Percentiles rank a stretch among this genome's conserved stretches.
phyloP scores from a whole-genome alignment of 2,797 vertebrate genomes.

The Chlorospingus semifuscus region DNA sequence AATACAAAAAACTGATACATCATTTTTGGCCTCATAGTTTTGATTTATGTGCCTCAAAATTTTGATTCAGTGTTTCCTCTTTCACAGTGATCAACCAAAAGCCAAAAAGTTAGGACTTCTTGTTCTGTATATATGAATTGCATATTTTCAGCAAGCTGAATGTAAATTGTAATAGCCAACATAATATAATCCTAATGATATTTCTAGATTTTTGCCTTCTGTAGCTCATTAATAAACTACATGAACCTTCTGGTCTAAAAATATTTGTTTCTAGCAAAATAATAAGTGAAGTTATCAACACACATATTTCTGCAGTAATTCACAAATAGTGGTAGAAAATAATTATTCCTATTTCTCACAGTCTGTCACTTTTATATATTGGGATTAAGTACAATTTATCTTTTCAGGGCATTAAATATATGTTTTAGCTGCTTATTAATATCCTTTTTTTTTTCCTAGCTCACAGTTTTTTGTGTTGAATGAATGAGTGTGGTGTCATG shows the following conservation, averaged over 20 bases:
- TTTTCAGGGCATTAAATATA: conserved; percentile 23
- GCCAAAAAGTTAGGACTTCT: not conserved
- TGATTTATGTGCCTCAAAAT: not conserved
- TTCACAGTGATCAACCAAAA: not conserved
- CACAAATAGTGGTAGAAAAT: not conserved
- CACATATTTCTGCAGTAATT: not conserved
- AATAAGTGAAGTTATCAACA: conserved; percentile 27
- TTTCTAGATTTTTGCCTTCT: conserved; percentile 9
- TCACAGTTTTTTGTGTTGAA: not conserved
- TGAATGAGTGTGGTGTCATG: not conserved
- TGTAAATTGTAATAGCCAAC: not conserved
- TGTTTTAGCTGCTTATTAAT: conserved; percentile 4
- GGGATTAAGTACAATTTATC: not conserved
- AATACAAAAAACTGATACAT: not conserved
- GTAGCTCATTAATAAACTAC: conserved; percentile 26
- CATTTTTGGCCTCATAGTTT: not conserved
- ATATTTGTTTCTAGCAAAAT: conserved; percentile 10
- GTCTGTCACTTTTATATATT: conserved; percentile 32
- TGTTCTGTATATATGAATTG: not conserved
- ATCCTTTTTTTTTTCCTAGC: not conserved
- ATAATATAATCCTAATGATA: not conserved
- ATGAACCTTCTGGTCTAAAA: not conserved
- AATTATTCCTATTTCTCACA: conserved; percentile 51
- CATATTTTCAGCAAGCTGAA: not conserved
- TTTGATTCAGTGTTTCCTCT: not conserved